phyloP scores from a whole-genome alignment of 2,113 vertebrate species.

The Dicrurus megarhynchus region DNA sequence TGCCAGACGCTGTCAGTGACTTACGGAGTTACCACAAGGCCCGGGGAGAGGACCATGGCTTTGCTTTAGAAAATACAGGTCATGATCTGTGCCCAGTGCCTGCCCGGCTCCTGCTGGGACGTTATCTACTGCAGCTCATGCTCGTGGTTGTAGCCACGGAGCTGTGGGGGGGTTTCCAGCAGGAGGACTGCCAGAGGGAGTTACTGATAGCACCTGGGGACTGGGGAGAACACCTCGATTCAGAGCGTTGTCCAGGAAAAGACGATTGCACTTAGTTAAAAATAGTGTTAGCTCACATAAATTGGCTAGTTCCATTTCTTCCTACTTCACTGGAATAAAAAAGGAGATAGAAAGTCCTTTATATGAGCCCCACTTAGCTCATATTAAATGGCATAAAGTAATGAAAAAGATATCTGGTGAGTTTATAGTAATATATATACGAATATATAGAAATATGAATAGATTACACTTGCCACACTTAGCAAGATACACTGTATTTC shows the following conservation, averaged over 20 bases:
- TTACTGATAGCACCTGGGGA: background rate
- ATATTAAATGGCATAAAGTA: background rate
- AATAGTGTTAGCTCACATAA: background rate
- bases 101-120: background rate
- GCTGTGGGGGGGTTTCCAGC: background rate
- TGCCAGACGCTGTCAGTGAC: background rate
- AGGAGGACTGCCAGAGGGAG: background rate
- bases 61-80: background rate
- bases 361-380: background rate
- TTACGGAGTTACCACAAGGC: background rate
- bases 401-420: background rate
- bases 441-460: background rate
- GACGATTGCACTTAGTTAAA: background rate
- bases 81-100: rapidly evolving
- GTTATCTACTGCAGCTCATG: background rate
- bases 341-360: background rate
- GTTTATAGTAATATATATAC: background rate
- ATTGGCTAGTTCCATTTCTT: background rate
- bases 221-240: background rate
- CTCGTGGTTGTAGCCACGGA: rapidly evolving
- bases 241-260: background rate
- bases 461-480: background rate
- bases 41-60: background rate
- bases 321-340: background rate
- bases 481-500: background rate